Conservation (phyloP, 2,888 invertebrate genomes). For the Chymomyza fuscimana region DNA sequence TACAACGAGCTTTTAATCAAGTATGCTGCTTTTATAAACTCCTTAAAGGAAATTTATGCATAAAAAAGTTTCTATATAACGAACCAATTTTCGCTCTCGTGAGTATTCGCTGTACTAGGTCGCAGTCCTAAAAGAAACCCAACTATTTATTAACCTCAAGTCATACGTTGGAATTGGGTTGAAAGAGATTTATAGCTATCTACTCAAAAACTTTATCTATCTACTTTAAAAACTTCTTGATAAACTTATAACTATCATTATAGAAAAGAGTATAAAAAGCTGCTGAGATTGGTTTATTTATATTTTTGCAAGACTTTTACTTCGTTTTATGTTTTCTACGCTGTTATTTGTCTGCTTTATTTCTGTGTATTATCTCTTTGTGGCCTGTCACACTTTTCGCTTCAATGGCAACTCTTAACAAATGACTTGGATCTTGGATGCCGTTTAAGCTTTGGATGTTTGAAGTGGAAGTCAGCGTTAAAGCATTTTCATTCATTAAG, state of each 20-base stretch:
- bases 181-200: too few relatives aligned
- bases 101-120: too few relatives aligned
- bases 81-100: too few relatives aligned
- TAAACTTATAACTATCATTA: background rate
- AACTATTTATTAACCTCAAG: too few relatives aligned
- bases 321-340: slow-evolving; percentile 30
- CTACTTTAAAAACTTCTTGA: background rate
- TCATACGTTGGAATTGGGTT: too few relatives aligned
- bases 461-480: background rate
- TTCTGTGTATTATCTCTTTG: slow-evolving; percentile 50
- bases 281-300: background rate
- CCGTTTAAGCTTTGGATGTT: background rate
- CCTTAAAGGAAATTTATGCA: too few relatives aligned
- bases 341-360: slow-evolving; percentile 35
- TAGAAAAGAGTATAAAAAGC: background rate
- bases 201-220: too few relatives aligned
- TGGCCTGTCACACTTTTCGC: slow-evolving; percentile 55
- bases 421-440: slow-evolving; percentile 35
- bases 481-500: slow-evolving; percentile 3
- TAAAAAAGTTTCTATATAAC: too few relatives aligned
- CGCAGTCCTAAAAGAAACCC: too few relatives aligned
- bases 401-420: slow-evolving; percentile 56
- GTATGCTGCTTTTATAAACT: too few relatives aligned
- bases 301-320: background rate
- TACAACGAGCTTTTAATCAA: too few relatives aligned